phyloP scores from a whole-genome alignment of 2,797 vertebrate species.

The Ficedula albicollis region DNA sequence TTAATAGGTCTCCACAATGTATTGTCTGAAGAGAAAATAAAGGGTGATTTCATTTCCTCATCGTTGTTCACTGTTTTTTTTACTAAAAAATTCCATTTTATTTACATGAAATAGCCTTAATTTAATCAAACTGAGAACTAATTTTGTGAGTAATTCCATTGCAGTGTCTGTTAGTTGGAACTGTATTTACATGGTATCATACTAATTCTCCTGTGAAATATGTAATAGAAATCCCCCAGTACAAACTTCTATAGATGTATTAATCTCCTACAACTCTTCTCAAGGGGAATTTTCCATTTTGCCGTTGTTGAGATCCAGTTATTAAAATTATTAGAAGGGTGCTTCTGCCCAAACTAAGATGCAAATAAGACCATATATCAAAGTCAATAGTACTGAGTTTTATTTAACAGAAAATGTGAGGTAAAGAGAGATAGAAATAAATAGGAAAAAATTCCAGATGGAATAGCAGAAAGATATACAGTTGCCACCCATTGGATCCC shows the following conservation, averaged over 20 bases:
- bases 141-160: not conserved
- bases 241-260: not conserved
- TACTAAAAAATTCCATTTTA: not conserved
- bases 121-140: not conserved
- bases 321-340: not conserved
- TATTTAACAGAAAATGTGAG: not conserved
- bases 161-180: not conserved
- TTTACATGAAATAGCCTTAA: not conserved
- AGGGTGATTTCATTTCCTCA: not conserved
- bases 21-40: not conserved
- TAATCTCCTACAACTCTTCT: not conserved
- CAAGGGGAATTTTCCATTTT: not conserved
- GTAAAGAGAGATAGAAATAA: not conserved
- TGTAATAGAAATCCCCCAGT: not conserved
- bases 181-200: not conserved
- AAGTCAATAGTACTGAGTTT: not conserved
- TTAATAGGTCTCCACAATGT: not conserved
- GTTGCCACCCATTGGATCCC: not conserved
- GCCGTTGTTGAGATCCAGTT: not conserved
- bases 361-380: not conserved
- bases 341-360: not conserved
- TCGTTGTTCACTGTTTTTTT: not conserved
- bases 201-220: not conserved
- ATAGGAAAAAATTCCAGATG: not conserved
- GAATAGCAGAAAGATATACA: not conserved